Percentiles rank a stretch among this genome's conserved stretches.
phyloP scores from a whole-genome alignment of 2,888 invertebrate genomes.

The Bedellia somnulentella region DNA sequence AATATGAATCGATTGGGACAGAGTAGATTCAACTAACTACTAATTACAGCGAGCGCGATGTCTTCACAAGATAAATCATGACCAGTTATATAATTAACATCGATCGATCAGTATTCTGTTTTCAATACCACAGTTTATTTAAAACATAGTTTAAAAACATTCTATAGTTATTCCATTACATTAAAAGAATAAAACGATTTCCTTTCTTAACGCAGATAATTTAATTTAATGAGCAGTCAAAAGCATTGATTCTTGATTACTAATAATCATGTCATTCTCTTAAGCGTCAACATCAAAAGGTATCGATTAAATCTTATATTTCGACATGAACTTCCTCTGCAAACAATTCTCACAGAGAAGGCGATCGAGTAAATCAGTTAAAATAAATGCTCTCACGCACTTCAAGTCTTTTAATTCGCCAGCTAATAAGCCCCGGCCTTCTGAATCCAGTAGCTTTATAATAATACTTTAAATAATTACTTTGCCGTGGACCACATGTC shows the following conservation, averaged over 20 bases:
- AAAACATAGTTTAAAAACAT: too few relatives aligned
- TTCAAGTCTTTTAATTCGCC: conserved; percentile 17
- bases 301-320: not conserved
- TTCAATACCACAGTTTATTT: too few relatives aligned
- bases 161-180: too few relatives aligned
- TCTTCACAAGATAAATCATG: conserved; percentile 4
- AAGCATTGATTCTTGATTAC: not conserved
- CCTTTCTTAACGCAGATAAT: not conserved
- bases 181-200: too few relatives aligned
- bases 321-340: not conserved
- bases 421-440: conserved; percentile 19
- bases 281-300: too few relatives aligned
- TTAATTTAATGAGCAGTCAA: not conserved
- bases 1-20: conserved; percentile 23
- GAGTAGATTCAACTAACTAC: conserved; percentile 30
- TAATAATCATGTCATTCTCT: too few relatives aligned
- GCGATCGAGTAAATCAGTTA: conserved; percentile 1
- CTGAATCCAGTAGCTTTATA: conserved; percentile 42
- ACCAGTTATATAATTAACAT: conserved; percentile 5
- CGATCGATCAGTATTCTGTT: not conserved
- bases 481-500: conserved; percentile 36
- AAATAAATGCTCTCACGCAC: conserved; percentile 23
- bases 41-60: conserved; percentile 22
- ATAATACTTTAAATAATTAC: conserved; percentile 33
- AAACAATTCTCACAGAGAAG: too few relatives aligned